phyloP scores from a whole-genome alignment of 2,888 invertebrate species.

The Rotaria sp. region DNA sequence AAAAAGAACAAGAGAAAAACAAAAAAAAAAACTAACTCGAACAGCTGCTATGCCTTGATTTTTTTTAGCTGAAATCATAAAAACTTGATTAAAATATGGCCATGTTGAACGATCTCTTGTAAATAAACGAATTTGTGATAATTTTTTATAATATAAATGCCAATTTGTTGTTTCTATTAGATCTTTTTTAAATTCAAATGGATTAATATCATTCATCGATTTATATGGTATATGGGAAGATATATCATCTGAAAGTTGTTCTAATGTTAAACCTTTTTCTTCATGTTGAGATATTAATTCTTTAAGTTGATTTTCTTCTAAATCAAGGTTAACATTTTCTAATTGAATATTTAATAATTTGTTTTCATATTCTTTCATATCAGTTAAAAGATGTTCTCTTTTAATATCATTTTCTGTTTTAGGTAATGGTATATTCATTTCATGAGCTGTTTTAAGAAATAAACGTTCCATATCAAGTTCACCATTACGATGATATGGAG shows the following conservation, averaged over 20 bases:
- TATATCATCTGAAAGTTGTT: conserved; percentile 30
- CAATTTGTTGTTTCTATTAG: conserved; percentile 37
- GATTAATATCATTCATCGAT: conserved; percentile 38
- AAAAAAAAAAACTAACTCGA: neutral
- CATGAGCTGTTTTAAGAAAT: conserved; percentile 39
- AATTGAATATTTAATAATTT: conserved; percentile 17
- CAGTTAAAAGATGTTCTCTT: conserved; percentile 14
- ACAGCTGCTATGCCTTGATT: conserved; percentile 35
- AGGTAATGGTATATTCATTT: conserved; percentile 35
- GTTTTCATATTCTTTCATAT: conserved; percentile 39
- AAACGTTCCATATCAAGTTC: conserved; percentile 37
- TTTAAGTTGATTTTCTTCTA: conserved; percentile 17
- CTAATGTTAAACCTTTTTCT: conserved; percentile 33
- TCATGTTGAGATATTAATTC: conserved; percentile 20
- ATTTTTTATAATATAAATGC: conserved; percentile 41
- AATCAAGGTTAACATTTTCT: conserved; percentile 3
- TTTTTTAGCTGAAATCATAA: conserved; percentile 38
- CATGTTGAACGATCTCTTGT: conserved; percentile 35
- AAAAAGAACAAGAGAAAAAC: too few relatives aligned
- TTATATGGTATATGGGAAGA: conserved; percentile 1
- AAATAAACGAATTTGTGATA: conserved; percentile 32
- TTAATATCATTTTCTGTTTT: conserved; percentile 31
- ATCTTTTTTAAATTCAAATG: conserved; percentile 40
- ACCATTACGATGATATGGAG: conserved; percentile 27
- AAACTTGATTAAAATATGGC: conserved; percentile 41